Percentiles rank a stretch among this genome's conserved stretches.
Conservation (phyloP, 2,113 vertebrate genomes). For the Crocuta crocuta region DNA sequence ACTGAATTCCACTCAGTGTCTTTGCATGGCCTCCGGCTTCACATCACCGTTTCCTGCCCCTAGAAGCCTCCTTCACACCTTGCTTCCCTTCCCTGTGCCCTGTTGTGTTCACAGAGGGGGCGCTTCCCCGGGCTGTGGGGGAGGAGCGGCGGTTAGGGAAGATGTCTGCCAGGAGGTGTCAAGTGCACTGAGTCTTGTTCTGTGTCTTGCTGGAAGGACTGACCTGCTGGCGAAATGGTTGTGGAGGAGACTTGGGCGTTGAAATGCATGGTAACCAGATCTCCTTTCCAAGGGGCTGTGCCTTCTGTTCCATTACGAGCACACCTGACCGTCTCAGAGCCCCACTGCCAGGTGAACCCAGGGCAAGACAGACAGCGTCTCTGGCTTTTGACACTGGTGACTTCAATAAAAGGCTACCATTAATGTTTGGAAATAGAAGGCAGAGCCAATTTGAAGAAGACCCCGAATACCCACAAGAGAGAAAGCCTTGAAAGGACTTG, state of each 20-base stretch:
- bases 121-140: accelerated
- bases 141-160: background rate
- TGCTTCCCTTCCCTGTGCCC: background rate
- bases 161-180: background rate
- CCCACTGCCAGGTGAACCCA: background rate
- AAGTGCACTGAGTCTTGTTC: background rate
- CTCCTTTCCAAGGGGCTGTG: background rate
- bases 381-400: background rate
- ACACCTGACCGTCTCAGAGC: accelerated
- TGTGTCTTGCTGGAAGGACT: background rate
- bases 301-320: background rate
- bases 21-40: background rate
- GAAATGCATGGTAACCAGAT: background rate
- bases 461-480: background rate
- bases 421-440: background rate
- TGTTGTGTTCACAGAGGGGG: background rate
- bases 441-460: background rate
- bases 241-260: accelerated
- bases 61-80: background rate
- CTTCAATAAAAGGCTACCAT: background rate
- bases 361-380: background rate
- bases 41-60: no score
- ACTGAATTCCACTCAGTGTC: background rate
- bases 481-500: background rate
- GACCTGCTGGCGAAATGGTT: background rate